Percentiles rank a stretch among this genome's conserved stretches.
Conservation (phyloP, 2,113 vertebrate species). For the Nerophis lumbriciformis region DNA sequence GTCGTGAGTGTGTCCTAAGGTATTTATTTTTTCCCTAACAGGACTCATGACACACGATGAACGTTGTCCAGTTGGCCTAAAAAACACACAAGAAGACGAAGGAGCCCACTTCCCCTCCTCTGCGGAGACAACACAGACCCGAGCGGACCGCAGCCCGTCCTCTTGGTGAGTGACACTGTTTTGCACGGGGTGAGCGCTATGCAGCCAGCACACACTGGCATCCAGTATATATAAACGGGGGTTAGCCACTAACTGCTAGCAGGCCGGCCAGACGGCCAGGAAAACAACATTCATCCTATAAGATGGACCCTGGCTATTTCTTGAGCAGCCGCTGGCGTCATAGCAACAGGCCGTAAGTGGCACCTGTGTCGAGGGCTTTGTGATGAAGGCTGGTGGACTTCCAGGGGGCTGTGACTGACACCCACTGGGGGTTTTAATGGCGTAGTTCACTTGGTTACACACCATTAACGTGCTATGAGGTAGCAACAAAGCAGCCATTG, state of each 20-base stretch:
- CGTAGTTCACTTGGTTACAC: background rate
- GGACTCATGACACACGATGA: constrained; percentile 1
- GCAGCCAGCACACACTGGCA: constrained; percentile 59
- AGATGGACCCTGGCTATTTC: constrained; percentile 41
- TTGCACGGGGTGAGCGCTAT: constrained; percentile 56
- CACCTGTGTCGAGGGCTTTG: constrained; percentile 45
- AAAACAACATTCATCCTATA: constrained; percentile 57
- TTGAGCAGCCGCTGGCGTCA: constrained; percentile 54
- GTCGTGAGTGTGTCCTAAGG: background rate
- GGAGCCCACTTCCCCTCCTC: constrained; percentile 55
- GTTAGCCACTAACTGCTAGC: constrained; percentile 68
- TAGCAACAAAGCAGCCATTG: background rate
- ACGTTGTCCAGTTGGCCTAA: constrained; percentile 19
- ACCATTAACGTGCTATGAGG: background rate
- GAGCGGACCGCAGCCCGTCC: constrained; percentile 52
- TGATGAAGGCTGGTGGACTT: constrained; percentile 17
- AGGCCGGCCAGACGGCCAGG: constrained; percentile 61
- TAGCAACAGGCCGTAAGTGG: constrained; percentile 53
- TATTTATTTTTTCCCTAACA: background rate
- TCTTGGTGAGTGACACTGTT: constrained; percentile 63
- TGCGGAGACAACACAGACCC: constrained; percentile 47
- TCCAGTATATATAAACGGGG: constrained; percentile 65
- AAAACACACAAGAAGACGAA: constrained; percentile 39
- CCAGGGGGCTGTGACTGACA: background rate
- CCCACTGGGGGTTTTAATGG: constrained; percentile 5